These are phyloP conservation scores for Oxycera nigricornis DNA, from an alignment of 2,888 invertebrate species.

Conservation along the genomic window DNA sequence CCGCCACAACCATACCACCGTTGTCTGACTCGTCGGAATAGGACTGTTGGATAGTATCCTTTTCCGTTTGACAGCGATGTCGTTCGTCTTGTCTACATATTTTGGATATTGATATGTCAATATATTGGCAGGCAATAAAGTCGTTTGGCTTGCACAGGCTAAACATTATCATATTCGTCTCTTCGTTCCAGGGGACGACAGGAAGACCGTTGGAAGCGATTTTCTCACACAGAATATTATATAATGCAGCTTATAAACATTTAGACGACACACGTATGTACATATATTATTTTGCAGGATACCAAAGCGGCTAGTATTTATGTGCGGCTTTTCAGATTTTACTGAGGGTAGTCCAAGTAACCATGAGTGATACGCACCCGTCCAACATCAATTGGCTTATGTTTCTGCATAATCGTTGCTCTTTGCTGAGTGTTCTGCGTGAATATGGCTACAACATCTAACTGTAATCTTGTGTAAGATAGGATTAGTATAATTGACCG, in stretches of 20 bases:
- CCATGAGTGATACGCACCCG: conserved; percentile 29
- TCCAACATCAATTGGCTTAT: conserved; percentile 22
- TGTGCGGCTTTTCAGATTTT: conserved; percentile 40
- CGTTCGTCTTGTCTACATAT: conserved; percentile 29
- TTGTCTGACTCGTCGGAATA: neutral
- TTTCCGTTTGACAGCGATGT: conserved; percentile 28
- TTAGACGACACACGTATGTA: neutral
- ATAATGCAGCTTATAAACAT: neutral
- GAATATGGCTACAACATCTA: neutral
- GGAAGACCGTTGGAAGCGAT: neutral
- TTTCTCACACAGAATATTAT: neutral
- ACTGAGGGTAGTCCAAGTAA: conserved; percentile 5
- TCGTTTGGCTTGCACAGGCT: neutral
- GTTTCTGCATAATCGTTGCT: conserved; percentile 20
- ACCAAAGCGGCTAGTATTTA: conserved; percentile 33
- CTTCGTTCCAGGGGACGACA: neutral
- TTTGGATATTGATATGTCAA: conserved; percentile 35
- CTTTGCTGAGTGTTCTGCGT: neutral
- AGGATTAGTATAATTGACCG: neutral
- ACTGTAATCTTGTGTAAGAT: neutral
- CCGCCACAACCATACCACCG: too few species aligned
- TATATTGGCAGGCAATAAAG: conserved; percentile 25
- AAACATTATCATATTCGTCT: neutral
- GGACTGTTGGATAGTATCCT: neutral
- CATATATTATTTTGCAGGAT: too few species aligned